A percentile compares a stretch with the other conserved stretches of the same genome.
phyloP scores from a whole-genome alignment of 2,888 invertebrate genomes.

The Calameuta idolon region DNA sequence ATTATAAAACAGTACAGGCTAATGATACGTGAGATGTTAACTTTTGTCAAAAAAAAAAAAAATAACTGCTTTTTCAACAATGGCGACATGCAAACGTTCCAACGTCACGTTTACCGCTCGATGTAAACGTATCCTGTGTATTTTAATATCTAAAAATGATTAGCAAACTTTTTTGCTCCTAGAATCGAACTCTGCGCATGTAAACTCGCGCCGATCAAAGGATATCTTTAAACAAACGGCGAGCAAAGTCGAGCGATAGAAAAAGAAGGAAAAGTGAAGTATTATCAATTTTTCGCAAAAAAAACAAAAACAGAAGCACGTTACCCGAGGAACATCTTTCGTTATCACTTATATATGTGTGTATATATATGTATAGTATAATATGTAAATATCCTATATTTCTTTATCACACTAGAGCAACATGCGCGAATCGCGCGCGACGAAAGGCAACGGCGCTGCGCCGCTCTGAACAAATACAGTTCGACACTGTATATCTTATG shows the following conservation, averaged over 20 bases:
- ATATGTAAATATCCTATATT: constrained; percentile 37
- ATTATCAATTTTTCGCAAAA: background rate
- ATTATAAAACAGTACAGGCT: constrained; percentile 47
- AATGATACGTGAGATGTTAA: constrained; percentile 38
- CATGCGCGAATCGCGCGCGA: too few species aligned
- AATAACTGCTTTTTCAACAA: background rate
- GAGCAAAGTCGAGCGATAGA: background rate
- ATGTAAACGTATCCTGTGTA: background rate
- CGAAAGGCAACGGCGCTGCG: too few species aligned
- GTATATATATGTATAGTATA: constrained; percentile 25
- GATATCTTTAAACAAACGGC: background rate
- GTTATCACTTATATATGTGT: constrained; percentile 21
- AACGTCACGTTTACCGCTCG: background rate
- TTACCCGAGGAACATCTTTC: constrained; percentile 21
- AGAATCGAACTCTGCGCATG: background rate
- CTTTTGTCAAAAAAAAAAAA: background rate
- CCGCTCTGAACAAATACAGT: too few species aligned
- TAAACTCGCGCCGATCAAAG: background rate
- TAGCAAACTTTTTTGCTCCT: background rate
- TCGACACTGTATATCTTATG: too few species aligned
- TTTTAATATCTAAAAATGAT: background rate
- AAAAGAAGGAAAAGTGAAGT: background rate
- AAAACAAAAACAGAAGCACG: background rate
- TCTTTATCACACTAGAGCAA: constrained; percentile 48
- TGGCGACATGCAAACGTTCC: background rate